Base-by-base conservation (phyloP, 2,113 vertebrate genomes). In the Chlorocebus sabaeus region DNA sequence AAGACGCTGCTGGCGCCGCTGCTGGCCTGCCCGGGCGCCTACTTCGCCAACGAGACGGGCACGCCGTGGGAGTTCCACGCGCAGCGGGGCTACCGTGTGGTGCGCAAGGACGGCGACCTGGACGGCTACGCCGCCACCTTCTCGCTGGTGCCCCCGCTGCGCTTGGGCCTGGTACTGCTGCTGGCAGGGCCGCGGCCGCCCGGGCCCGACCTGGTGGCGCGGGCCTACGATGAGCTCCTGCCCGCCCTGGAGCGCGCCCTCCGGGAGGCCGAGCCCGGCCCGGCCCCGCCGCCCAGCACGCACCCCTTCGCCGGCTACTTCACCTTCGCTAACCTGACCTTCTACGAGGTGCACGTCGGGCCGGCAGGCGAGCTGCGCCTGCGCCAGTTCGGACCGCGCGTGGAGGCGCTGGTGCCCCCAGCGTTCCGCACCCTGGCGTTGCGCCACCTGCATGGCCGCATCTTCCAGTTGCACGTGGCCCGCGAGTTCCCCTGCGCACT, bases 61-160 rank as follows among this genome's bases (percentile, higher is more conserved):
- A 99, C 99, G 0, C 99, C 99, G 0, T 99, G 99, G 99, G 99
- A 99, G 97, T 98, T 99, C 78, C 99, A 99, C 0, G 98, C 99
- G 96, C 99, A 99, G 86, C 13, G 98, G 5, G 99, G 99, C 6
- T 99, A 99, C 6, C 99, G 99, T 14, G 97, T 99, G 61, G 97
- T 99, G 57, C 99, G 99, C 94, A 99, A 99, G 96, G 99, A 99
- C 0, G 99, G 99, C 0, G 99, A 99, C 97, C 98, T 99, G 16
- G 99, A 99, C 0, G 99, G 99, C 18, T 99, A 99, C 25, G 99
- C 99, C 0, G 99, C 99, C 70, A 99, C 99, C 2, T 99, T 99
- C 94, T 99, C 99, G 8, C 97, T 99, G 40, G 98, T 99, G 64
- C 99, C 99, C 7, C 98, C 98, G 17, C 98, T 99, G 89, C 99